These are phyloP conservation scores for Paraplagusia blochii DNA, from an alignment of 2,113 vertebrate species.

Conservation along the genomic window DNA sequence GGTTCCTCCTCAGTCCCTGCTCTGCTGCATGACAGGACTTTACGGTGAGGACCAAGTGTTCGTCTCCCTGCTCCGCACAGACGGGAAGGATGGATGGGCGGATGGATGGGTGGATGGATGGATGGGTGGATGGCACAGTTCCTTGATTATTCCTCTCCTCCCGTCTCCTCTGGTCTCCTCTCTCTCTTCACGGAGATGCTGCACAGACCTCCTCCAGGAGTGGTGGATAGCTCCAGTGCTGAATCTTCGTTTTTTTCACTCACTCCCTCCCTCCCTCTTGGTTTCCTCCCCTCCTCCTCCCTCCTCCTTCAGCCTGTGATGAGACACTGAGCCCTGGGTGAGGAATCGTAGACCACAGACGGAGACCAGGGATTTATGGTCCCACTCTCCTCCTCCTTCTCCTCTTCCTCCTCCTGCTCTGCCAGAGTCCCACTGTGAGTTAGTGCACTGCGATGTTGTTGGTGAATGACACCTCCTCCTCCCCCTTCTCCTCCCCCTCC, in stretches of 20 bases:
- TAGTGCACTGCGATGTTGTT: no score
- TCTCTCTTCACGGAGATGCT: slow-evolving; percentile 7
- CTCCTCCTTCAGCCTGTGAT: slow-evolving; percentile 23
- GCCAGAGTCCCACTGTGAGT: no score
- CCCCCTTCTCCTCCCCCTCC: no score
- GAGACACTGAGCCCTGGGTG: not conserved
- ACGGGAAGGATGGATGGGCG: slow-evolving; percentile 17
- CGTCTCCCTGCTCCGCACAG: slow-evolving; percentile 9
- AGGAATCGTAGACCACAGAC: slow-evolving; percentile 35
- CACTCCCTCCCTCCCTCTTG: not conserved
- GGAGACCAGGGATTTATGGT: slow-evolving; percentile 37
- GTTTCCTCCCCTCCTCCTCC: slow-evolving; percentile 2
- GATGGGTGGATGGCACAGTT: slow-evolving; percentile 40
- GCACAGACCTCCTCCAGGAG: slow-evolving; percentile 12
- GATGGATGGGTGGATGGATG: slow-evolving; percentile 45
- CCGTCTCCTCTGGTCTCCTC: not conserved
- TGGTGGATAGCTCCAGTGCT: slow-evolving; percentile 76
- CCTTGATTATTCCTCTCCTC: slow-evolving; percentile 39
- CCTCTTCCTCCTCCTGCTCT: no score
- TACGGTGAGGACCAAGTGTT: slow-evolving; percentile 37
- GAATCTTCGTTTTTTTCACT: slow-evolving; percentile 33
- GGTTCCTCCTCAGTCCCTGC: slow-evolving; percentile 54
- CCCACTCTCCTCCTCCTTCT: not conserved
- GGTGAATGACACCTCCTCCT: no score
- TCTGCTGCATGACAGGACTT: slow-evolving; percentile 72